These are phyloP conservation scores for Heliornis fulica DNA, from an alignment of 2,113 vertebrate species.

Conservation along the genomic window DNA sequence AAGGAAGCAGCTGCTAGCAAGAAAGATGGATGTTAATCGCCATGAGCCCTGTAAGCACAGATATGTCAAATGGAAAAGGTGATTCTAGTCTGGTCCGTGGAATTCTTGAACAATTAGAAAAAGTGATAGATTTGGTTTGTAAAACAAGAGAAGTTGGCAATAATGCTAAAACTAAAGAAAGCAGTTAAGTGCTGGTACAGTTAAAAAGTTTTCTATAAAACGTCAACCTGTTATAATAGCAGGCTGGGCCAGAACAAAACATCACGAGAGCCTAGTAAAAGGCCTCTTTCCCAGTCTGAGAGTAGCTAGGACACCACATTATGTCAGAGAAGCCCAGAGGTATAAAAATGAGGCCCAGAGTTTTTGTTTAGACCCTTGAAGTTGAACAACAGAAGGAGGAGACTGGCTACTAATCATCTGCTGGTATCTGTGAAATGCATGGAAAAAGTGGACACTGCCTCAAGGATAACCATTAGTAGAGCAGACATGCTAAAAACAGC, in stretches of 20 bases:
- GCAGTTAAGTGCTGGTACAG: conserved; percentile 35
- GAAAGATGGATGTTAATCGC: conserved; percentile 39
- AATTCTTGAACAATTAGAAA: conserved; percentile 57
- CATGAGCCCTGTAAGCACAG: not conserved
- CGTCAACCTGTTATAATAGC: not conserved
- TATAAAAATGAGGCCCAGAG: not conserved
- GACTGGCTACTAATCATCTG: not conserved
- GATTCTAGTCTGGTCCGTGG: conserved; percentile 40
- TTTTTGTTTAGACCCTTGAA: not conserved
- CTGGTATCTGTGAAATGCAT: not conserved
- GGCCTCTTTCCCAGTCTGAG: not conserved
- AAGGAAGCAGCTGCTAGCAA: conserved; percentile 50
- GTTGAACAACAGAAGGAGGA: not conserved
- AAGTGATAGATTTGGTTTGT: conserved; percentile 55
- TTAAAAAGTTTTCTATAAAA: conserved; percentile 47
- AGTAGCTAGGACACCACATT: not conserved
- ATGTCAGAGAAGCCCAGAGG: not conserved
- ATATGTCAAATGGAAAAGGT: conserved; percentile 62
- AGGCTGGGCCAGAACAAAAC: conserved; percentile 35
- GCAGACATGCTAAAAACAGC: conserved; percentile 41
- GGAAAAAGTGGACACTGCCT: conserved; percentile 30
- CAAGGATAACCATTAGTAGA: conserved; percentile 13
- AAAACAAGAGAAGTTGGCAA: conserved; percentile 61
- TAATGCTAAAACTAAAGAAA: conserved; percentile 38
- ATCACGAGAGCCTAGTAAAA: conserved; percentile 40